Conservation (phyloP, 1,140 invertebrate genomes). For the Proales similis region DNA sequence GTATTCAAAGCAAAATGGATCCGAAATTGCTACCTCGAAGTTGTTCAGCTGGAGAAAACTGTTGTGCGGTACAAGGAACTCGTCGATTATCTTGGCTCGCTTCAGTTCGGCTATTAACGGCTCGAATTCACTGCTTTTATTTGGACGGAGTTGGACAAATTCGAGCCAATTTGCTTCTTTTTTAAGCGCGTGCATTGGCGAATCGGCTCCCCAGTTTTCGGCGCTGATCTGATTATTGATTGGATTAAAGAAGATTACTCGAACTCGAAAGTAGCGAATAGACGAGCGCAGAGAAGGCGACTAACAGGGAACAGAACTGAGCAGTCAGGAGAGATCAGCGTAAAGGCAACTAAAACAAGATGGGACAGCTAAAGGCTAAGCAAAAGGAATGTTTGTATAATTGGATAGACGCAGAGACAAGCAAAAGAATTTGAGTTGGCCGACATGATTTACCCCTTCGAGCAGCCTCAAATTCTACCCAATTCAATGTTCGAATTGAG, state of each 20-base stretch:
- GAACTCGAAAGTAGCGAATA: too few relatives aligned
- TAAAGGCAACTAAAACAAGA: too few relatives aligned
- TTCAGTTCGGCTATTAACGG: conserved; percentile 46
- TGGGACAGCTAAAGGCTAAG: too few relatives aligned
- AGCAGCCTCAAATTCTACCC: too few relatives aligned
- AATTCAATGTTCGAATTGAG: too few relatives aligned
- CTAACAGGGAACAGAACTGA: too few relatives aligned
- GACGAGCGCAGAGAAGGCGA: too few relatives aligned
- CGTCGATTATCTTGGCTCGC: conserved; percentile 45
- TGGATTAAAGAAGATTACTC: too few relatives aligned
- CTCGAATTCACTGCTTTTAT: conserved; percentile 46
- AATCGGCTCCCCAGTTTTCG: conserved; percentile 48
- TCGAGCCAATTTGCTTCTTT: conserved; percentile 51
- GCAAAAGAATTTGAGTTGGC: neutral
- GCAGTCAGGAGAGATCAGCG: too few relatives aligned
- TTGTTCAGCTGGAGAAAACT: conserved; percentile 47
- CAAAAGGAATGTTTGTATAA: too few relatives aligned
- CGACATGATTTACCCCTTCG: neutral
- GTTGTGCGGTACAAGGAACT: conserved; percentile 45
- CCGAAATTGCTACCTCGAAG: conserved; percentile 44
- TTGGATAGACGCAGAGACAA: too few relatives aligned
- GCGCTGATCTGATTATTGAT: conserved; percentile 43
- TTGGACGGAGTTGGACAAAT: conserved; percentile 45
- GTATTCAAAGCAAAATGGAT: neutral
- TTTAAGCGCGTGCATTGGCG: conserved; percentile 44